Evolutionary conservation across 2,113 vertebrate species (phyloP).

Genomic region (Alethe castanea): DNA sequence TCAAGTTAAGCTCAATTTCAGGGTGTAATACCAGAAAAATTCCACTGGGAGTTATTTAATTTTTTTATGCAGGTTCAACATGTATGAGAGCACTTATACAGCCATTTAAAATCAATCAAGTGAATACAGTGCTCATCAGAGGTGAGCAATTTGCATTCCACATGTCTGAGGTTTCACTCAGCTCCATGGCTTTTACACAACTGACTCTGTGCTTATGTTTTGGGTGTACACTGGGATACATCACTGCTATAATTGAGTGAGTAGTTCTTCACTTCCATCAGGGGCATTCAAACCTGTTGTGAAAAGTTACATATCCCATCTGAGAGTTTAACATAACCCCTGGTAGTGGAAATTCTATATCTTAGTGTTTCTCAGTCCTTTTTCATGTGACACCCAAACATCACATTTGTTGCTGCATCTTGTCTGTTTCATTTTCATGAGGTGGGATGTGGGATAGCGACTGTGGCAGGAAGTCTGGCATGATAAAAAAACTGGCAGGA

Average conservation of each 20-base stretch:
- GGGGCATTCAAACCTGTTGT: background rate
- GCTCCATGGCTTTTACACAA: background rate
- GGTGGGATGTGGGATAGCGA: rapidly evolving
- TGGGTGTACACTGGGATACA: background rate
- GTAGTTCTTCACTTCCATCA: background rate
- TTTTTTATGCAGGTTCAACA: conserved; percentile 45
- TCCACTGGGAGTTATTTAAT: conserved; percentile 17
- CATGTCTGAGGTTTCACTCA: conserved; percentile 13
- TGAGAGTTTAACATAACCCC: background rate
- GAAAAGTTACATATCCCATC: background rate
- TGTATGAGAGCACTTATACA: conserved; percentile 30
- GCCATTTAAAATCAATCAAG: conserved; percentile 52
- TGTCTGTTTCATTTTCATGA: background rate
- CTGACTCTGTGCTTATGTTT: background rate
- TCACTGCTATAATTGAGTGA: background rate
- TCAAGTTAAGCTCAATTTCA: conserved; percentile 40
- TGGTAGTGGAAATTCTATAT: background rate
- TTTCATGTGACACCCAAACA: background rate
- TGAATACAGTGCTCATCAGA: conserved; percentile 8
- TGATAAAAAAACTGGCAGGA: background rate
- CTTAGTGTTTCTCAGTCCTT: background rate
- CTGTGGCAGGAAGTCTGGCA: background rate
- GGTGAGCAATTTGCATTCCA: conserved; percentile 45
- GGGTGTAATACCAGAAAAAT: conserved; percentile 30
- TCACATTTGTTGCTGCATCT: background rate